phyloP scores from a whole-genome alignment of 2,888 invertebrate genomes.

The Escarpia spicata region DNA sequence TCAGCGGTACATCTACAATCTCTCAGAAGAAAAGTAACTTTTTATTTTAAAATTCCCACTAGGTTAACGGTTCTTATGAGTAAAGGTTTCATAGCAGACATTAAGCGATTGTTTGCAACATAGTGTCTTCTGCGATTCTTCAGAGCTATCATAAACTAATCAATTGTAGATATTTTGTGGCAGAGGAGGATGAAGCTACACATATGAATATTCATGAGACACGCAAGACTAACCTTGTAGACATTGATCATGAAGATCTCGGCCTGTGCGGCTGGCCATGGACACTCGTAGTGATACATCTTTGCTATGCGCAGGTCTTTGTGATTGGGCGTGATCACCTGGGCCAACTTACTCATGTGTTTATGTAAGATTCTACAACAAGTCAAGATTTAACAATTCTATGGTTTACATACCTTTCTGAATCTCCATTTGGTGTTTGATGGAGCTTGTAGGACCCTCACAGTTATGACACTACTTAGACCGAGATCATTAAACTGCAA shows the following conservation, averaged over 20 bases:
- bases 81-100: too few species aligned
- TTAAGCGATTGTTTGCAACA: too few species aligned
- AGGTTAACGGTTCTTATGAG: too few species aligned
- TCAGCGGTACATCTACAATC: neutral
- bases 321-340: constrained; percentile 80
- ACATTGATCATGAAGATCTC: constrained; percentile 88
- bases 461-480: too few species aligned
- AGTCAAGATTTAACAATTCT: neutral
- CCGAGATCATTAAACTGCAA: too few species aligned
- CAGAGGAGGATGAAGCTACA: neutral
- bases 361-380: constrained; percentile 80
- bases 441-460: too few species aligned
- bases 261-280: constrained; percentile 94
- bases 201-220: neutral
- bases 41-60: too few species aligned
- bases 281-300: constrained; percentile 88
- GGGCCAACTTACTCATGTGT: constrained; percentile 85
- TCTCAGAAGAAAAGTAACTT: too few species aligned
- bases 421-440: neutral
- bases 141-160: too few species aligned
- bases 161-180: too few species aligned
- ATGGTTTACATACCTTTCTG: neutral
- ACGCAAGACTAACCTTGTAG: constrained; percentile 72
- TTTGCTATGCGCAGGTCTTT: constrained; percentile 84
- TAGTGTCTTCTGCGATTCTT: too few species aligned